Evolutionary conservation across 2,113 vertebrate genomes (phyloP).

Genomic region (Rhagologus leucostigma): DNA sequence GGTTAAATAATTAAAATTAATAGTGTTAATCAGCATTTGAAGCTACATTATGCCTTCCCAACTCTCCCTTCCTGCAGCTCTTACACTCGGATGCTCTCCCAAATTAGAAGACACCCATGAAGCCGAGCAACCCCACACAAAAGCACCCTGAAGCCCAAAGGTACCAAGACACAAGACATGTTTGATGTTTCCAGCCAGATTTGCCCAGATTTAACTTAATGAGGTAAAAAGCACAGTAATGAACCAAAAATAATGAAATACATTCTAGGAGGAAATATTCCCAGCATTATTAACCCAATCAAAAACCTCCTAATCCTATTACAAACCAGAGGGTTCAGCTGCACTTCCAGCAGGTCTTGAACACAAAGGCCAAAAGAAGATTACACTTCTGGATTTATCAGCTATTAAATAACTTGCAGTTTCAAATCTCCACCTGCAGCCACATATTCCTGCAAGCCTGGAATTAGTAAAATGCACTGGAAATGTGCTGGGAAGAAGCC

Average conservation of each 20-base stretch:
- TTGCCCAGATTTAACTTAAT: neutral
- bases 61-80: neutral
- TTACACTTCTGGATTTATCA: neutral
- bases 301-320: conserved; percentile 30
- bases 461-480: neutral
- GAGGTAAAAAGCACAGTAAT: neutral
- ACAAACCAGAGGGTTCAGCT: neutral
- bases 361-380: conserved; percentile 27
- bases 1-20: neutral
- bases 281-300: neutral
- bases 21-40: neutral
- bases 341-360: neutral
- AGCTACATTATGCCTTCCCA: neutral
- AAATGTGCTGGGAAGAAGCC: neutral
- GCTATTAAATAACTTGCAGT: neutral
- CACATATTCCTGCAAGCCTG: neutral
- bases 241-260: neutral
- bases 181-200: neutral
- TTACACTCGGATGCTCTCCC: neutral
- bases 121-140: neutral
- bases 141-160: neutral
- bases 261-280: neutral
- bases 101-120: neutral
- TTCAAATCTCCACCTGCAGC: neutral
- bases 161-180: fast-evolving